Base-by-base conservation (phyloP, 2,888 invertebrate species). In the Penaeus monodon region DNA sequence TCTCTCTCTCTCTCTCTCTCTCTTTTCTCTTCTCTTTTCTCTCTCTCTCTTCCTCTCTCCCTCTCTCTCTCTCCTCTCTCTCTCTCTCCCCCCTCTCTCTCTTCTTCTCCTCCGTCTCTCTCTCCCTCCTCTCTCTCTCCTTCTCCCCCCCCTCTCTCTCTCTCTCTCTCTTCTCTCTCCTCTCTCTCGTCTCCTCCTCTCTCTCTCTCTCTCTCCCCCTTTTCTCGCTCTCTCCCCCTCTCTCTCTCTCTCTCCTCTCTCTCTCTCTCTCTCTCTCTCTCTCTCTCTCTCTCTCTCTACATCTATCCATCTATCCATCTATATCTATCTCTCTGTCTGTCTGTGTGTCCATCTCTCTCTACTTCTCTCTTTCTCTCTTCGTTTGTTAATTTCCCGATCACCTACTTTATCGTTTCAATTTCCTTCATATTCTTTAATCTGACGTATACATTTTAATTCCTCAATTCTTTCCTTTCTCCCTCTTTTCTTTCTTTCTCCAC, bases 261-360 rank as follows among this genome's bases (percentile, higher is more conserved):
- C 24, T 78, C 57, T 78, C 78, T 78, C 78, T 79, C 64, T 79
- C 27, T 27, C 63, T 63, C 64, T 22, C 64, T 63, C 79, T 63
- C 29, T 79, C 64, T 64, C 79, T 79, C 27, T 63, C 57, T 79
- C 64, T 79, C 79, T 79, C 63, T 79, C 79, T 63, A 29, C n/a
- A n/a, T n/a, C n/a, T n/a, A n/a, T n/a, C n/a, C n/a, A n/a, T n/a
- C n/a, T n/a, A n/a, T n/a, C n/a, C n/a, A n/a, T n/a, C n/a, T n/a
- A n/a, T n/a, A n/a, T n/a, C n/a, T n/a, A n/a, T n/a, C n/a, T n/a
- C n/a, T n/a, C n/a, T n/a, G n/a, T n/a, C n/a, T n/a, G n/a, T n/a
- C n/a, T n/a, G n/a, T n/a, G n/a, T n/a, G n/a, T n/a, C n/a, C n/a
- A n/a, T n/a, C n/a, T n/a, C n/a, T n/a, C n/a, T n/a, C n/a, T n/a